These are phyloP conservation scores for Cetonia aurata DNA, from an alignment of 2,888 invertebrate genomes.

Conservation along the genomic window DNA sequence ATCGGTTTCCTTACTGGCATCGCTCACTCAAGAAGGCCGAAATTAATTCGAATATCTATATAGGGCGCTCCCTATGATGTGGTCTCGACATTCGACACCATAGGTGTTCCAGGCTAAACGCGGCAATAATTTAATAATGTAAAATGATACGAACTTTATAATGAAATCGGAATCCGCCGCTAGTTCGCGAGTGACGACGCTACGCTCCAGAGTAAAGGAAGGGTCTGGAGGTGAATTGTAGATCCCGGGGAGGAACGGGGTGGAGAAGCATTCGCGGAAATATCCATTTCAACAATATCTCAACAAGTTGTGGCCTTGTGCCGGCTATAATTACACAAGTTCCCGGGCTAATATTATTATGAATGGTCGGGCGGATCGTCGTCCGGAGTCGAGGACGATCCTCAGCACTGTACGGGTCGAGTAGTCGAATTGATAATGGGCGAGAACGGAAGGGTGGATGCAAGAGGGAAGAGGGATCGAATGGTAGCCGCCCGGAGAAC, in stretches of 20 bases:
- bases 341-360: constrained; percentile 53
- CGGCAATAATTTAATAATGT: constrained; percentile 49
- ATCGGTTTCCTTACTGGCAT: no score
- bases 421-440: constrained; percentile 1
- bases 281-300: constrained; percentile 51
- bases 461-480: neutral
- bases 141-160: constrained; percentile 52
- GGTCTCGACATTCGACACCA: constrained; percentile 39
- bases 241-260: neutral
- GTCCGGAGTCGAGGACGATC: neutral
- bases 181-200: neutral
- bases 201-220: constrained; percentile 16
- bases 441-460: neutral
- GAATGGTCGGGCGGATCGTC: constrained; percentile 45
- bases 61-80: constrained; percentile 34
- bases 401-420: neutral
- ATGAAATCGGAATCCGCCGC: constrained; percentile 49
- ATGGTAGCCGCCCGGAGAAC: constrained; percentile 14
- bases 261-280: constrained; percentile 50
- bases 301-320: constrained; percentile 50
- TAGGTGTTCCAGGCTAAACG: constrained; percentile 43
- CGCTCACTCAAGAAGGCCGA: neutral
- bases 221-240: neutral
- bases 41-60: constrained; percentile 32
- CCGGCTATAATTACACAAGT: constrained; percentile 54